Evolutionary conservation across 2,113 vertebrate species (phyloP), one percentile per base, ranked within the genome.

Genomic region (Ovis canadensis): DNA sequence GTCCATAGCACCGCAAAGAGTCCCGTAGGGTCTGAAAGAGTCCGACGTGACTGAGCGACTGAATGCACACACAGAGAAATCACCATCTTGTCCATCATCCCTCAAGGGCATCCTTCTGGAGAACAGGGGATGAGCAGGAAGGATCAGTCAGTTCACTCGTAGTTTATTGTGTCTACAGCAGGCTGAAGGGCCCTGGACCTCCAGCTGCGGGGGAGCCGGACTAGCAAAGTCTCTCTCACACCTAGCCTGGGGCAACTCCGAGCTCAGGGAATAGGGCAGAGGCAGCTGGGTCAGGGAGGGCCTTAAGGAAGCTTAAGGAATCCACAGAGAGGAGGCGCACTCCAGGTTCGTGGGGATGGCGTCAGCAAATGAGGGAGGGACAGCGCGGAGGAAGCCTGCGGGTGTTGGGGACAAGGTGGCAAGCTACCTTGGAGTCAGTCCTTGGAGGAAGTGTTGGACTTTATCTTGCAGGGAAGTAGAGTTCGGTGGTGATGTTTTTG

Each of bases 381-480:
- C 78, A 15, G 23, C 3, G 31, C 27, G 36, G 54, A 45, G 12
- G 62, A 19, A 1, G 17, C 45, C 33, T 36, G 12, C 7, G 27
- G 31, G 52, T 23, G 17, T 5, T 40, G 36, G 64, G 29, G 77
- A n/a, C 10, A 6, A 74, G 45, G n/a, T 77, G 33, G 12, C 45
- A 83, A 71, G 77, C 54, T 31, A 5, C 89, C 67, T 27, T 45
- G 57, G 88, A 60, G 90, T 86, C 67, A n/a, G 62, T 85, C 36
- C 11, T 15, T 33, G 8, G 54, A 92, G 90, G 92, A 96, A 94
- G 62, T 74, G 29, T 45, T 36, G 5, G 43, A 40, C 48, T 52
- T 67, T 94, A 36, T 92, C 43, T 78, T 55, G 48, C 21, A 83
- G 50, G 92, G 60, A 96, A 97, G 92, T 94, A 77, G 62, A 85